Base-by-base conservation (phyloP, 2,113 vertebrate genomes). In the Fulica atra region DNA sequence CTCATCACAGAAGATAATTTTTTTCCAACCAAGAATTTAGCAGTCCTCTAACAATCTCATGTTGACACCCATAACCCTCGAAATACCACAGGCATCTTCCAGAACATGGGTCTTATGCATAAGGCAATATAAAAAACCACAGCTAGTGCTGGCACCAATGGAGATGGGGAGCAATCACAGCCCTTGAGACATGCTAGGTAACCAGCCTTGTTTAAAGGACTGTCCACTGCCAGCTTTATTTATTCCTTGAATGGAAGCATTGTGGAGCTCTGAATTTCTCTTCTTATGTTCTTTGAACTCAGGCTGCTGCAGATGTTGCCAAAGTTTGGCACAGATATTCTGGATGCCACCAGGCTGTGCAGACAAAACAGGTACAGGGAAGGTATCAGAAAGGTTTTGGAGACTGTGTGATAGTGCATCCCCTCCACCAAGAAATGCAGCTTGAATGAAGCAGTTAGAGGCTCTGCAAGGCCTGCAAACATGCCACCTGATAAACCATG, bases 61-160 rank as follows among this genome's bases (percentile, higher is more conserved):
- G 10, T 25, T 69, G 51, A 74, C 18, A 80, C 5, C 5, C 26
- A 57, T 33, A 77, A 81, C 19, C 28, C 7, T 63, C 50, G 51
- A 70, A 69, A 57, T 50, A 63, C 18, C 24, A 51, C 48, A 63
- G 23, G 5, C 6, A 19, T 74, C 33, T 81, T 59, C n/a, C 38
- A 65, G 51, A 69, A 63, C 12, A n/a, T 33, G 11, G 7, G 4
- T 9, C 16, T 68, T 44, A 26, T 31, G 6, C 0, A 0, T 44
- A 63, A 64, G 16, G 7, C 10, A 90, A 24, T 33, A 10, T 12
- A 2, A 35, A 82, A 46, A 81, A 81, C 4, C 8, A 11, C 15
- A 70, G 4, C 5, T 78, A 26, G 4, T 50, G 13, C 15, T 86
- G 31, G 23, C 36, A 18, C 18, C 1, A 2, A 3, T 17, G 46